Conservation (phyloP, 2,888 invertebrate genomes). For the Lymantria dispar region DNA sequence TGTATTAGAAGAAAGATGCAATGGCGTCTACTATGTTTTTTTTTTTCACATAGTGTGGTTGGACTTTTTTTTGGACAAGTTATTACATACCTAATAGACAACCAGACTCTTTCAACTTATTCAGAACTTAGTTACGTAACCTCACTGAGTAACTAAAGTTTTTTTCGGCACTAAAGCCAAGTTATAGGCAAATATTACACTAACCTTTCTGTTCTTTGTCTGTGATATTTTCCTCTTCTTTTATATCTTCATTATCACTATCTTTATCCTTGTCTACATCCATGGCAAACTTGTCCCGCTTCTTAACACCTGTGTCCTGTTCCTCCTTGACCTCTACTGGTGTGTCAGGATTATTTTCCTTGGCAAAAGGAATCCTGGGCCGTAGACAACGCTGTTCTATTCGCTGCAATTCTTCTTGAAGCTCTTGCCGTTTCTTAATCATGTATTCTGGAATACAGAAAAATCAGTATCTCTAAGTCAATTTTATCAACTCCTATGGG, state of each 20-base stretch:
- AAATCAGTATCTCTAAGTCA: neutral
- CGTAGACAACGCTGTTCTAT: conserved; percentile 82
- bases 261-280: conserved; percentile 65
- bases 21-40: too few species aligned
- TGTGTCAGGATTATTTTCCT: conserved; percentile 57
- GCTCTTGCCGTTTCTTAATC: conserved; percentile 83
- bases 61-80: too few species aligned
- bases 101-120: too few species aligned
- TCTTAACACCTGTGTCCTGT: conserved; percentile 18
- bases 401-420: conserved; percentile 84
- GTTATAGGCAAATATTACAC: conserved; percentile 20
- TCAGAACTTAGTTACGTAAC: too few species aligned
- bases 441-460: conserved; percentile 78
- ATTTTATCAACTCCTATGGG: too few species aligned
- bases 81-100: too few species aligned
- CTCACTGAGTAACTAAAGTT: too few species aligned
- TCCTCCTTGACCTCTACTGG: conserved; percentile 13
- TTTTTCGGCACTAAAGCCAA: conserved; percentile 10
- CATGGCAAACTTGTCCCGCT: conserved; percentile 28
- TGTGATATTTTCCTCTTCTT: conserved; percentile 36
- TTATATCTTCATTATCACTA: conserved; percentile 66
- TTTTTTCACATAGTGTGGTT: too few species aligned
- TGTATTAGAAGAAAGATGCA: too few species aligned
- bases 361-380: conserved; percentile 49
- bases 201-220: conserved; percentile 26